These are phyloP conservation scores for Lindbergichthys nudifrons DNA, from an alignment of 2,797 vertebrate genomes.

Conservation along the genomic window DNA sequence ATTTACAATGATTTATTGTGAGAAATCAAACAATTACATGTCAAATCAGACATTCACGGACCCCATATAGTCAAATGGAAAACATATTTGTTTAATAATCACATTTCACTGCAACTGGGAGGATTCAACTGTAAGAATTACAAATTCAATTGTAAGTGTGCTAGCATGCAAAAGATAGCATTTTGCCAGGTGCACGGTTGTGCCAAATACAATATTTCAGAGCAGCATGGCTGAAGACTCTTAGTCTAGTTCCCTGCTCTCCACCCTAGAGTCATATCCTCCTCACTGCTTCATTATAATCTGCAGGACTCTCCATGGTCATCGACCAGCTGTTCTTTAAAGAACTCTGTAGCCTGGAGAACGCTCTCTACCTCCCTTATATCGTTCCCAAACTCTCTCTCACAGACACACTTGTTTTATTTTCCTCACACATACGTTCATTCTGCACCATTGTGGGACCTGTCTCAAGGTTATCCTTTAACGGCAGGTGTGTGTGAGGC, in stretches of 20 bases:
- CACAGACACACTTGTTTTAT: not conserved
- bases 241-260: constrained; percentile 7
- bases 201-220: not conserved
- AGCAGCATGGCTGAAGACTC: not conserved
- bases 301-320: constrained; percentile 29
- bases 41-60: too few species aligned
- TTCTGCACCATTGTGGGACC: constrained; percentile 51
- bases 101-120: not conserved
- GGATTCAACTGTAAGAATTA: not conserved
- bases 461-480: constrained; percentile 72
- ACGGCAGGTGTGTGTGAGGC: constrained; percentile 50
- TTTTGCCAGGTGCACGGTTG: not conserved
- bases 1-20: too few species aligned
- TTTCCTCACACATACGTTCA: constrained; percentile 42
- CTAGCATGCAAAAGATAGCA: not conserved
- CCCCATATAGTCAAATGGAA: too few species aligned
- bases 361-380: constrained; percentile 24
- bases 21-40: too few species aligned
- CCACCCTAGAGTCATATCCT: constrained; percentile 6
- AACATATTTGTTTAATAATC: too few species aligned
- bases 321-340: constrained; percentile 56
- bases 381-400: constrained; percentile 12
- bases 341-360: constrained; percentile 44
- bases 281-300: constrained; percentile 51
- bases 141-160: not conserved